Base-by-base conservation (phyloP, 2,113 vertebrate genomes). In the Nothobranchius kuhntae region DNA sequence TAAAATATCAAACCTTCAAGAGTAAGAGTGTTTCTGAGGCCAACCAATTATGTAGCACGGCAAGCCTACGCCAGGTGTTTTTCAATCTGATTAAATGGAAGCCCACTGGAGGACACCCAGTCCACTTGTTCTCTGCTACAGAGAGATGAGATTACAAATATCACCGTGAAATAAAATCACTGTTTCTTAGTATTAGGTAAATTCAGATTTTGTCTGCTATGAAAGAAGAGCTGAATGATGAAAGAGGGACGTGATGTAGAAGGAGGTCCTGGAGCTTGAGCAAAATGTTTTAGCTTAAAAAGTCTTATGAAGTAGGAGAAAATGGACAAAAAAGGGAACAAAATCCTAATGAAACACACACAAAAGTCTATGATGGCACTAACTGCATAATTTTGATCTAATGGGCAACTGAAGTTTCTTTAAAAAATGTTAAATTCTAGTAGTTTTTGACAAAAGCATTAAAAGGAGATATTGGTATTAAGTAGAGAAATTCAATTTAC, bases 21-120 rank as follows among this genome's bases (percentile, higher is more conserved):
- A 85, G 73, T 62, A 40, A 30, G 46, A 79, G 81, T 62, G 57
- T 72, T 81, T 87, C 80, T 73, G 70, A 80, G 86, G 81, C 83
- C 81, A 80, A 69, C 77, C 81, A 86, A 88, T 87, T 85, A 87
- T 60, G 1, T 55, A 81, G 73, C 24, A 59, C 84, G 56, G 71
- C 75, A 47, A 78, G 88, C 84, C 38, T 67, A 72, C 58, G 62
- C 75, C 79, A 68, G 79, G 67, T 73, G 68, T 75, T 75, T 82
- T 78, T 89, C 76, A 81, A 56, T 58, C 30, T 30, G 30, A 30
- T 30, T 30, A 86, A 75, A 85, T 86, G 78, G 84, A 50, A 86
- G 73, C 75, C 59, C 81, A 77, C 71, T 67, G 65, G 79, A 84
- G 79, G 73, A 83, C 71, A 74, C 71, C 65, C 40, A 14, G 73